Evolutionary conservation across 2,888 invertebrate genomes (phyloP).

Genomic region (Drosophila nr. fundita): DNA sequence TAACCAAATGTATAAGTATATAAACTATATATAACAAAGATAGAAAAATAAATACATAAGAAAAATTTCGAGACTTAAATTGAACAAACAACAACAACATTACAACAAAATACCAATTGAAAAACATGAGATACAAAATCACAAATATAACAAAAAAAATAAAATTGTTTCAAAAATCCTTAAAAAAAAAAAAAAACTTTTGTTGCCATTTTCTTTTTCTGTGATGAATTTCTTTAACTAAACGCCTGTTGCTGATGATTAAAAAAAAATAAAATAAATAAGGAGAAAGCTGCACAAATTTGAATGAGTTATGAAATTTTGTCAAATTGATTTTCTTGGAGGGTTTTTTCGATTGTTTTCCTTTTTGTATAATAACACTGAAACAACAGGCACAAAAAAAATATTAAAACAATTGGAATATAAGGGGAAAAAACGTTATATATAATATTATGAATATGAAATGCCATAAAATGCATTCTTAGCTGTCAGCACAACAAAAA

Average conservation of each 20-base stretch:
- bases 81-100: constrained; percentile 46
- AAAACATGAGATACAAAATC: constrained; percentile 20
- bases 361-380: constrained; percentile 32
- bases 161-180: not conserved
- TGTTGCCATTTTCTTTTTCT: constrained; percentile 18
- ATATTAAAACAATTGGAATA: not conserved
- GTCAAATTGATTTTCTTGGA: constrained; percentile 19
- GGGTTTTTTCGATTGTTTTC: not conserved
- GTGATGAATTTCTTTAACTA: not conserved
- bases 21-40: constrained; percentile 30
- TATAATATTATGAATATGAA: constrained; percentile 2
- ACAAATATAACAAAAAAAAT: constrained; percentile 2
- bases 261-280: constrained; percentile 21
- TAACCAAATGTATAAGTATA: constrained; percentile 31
- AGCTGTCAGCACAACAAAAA: constrained; percentile 29
- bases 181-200: constrained; percentile 11
- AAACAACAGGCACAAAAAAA: constrained; percentile 51
- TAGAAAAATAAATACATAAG: constrained; percentile 23
- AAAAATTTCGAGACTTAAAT: constrained; percentile 26
- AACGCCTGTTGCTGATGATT: constrained; percentile 21
- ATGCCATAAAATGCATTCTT: constrained; percentile 22
- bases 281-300: constrained; percentile 22
- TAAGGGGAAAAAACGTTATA: not conserved
- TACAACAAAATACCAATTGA: constrained; percentile 10
- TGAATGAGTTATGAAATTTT: constrained; percentile 30